Evolutionary conservation across 2,113 vertebrate species (phyloP).

Genomic region (Mormyrus lacerda): DNA sequence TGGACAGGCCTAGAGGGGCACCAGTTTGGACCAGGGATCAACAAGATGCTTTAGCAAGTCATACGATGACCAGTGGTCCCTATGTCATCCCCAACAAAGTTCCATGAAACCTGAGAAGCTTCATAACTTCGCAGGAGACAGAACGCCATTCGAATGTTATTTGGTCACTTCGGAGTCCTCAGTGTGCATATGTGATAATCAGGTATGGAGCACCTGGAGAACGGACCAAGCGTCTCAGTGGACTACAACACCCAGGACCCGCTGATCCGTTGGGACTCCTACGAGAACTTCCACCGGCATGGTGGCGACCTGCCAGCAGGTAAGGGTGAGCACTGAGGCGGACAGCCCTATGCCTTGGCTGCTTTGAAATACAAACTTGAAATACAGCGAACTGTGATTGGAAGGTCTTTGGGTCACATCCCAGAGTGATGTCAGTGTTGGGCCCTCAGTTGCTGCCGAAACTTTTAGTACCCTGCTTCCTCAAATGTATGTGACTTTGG

Average conservation of each 20-base stretch:
- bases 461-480: not conserved
- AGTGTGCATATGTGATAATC: not conserved
- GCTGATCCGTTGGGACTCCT: constrained; percentile 95
- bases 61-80: not conserved
- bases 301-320: constrained; percentile 76
- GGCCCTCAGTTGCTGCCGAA: not conserved
- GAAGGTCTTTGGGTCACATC: not conserved
- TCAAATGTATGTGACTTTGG: not conserved
- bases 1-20: not conserved
- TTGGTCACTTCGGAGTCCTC: not conserved
- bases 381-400: not conserved
- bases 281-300: constrained; percentile 79
- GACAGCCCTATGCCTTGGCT: not conserved
- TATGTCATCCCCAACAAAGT: not conserved
- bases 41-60: not conserved
- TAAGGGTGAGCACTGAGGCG: constrained; percentile 36
- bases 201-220: constrained; percentile 94
- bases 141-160: not conserved
- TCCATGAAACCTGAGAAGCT: not conserved
- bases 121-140: not conserved
- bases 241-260: constrained; percentile 94
- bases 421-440: not conserved
- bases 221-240: constrained; percentile 86
- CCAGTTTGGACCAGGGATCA: not conserved
- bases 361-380: not conserved